Evolutionary conservation across 2,888 invertebrate genomes (phyloP), one percentile per base, ranked within the genome.

Genomic region (Sipunculus nudus): DNA sequence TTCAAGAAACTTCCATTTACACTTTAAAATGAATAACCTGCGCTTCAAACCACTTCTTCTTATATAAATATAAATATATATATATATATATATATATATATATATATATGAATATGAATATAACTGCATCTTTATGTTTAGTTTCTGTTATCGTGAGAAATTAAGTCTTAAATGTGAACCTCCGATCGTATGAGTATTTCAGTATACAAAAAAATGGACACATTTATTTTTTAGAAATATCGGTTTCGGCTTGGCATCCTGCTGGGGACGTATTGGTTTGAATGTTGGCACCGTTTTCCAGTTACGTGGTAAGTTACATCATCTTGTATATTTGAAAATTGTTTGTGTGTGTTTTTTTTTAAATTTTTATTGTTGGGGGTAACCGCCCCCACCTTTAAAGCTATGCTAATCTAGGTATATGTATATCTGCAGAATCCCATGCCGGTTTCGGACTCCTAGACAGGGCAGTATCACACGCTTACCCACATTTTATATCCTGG

Each of bases 251-350:
- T 54, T 79, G 47, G 75, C 78, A 1, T 77, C 78, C 19, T 71
- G 75, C 47, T 78, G 76, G 71, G 80, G 79, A 48, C 77, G 77
- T 41, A 35, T 75, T 40, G 80, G 79, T 10, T n/a, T 71, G 72
- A 43, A 77, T 78, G 54, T 65, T 75, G 16, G 79, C 80, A 29
- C 80, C 80, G 8, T 75, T 79, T 53, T 70, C 78, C 48, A 70
- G 76, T 1, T 78, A 71, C 66, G 74, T 71, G 39, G 79, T 80
- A 68, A 75, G 78, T 58, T 35, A 10, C 16, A 13, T 19, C 6
- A 10, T 23, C 23, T 26, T 47, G 8, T 47, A 21, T 61, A 13
- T 13, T 13, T n/a, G 13, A 8, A 13, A 35, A 35, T 35, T 13
- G 13, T 8, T 35, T 13, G 35, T 13, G 8, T 35, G 13, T 13